A percentile compares a stretch with the other conserved stretches of the same genome.
Conservation (phyloP, 2,113 vertebrate genomes). For the Excalfactoria chinensis region DNA sequence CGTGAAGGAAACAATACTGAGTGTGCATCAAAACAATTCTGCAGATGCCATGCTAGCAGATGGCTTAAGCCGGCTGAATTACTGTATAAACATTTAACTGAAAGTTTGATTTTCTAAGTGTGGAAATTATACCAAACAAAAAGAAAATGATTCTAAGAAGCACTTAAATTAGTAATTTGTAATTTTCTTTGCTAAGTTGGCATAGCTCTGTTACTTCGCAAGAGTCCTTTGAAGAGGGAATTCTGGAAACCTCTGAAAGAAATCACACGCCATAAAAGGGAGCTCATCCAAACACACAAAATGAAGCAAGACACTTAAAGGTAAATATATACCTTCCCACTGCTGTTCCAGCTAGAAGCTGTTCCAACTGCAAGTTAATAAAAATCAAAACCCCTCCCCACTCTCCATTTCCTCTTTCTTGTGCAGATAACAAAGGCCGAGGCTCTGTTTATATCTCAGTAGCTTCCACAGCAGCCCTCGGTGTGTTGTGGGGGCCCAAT, state of each 20-base stretch:
- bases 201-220: background rate
- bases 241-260: conserved; percentile 28
- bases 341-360: background rate
- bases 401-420: conserved; percentile 31
- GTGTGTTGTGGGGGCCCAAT: background rate
- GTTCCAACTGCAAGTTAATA: conserved; percentile 29
- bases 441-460: background rate
- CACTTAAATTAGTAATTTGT: conserved; percentile 67
- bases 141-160: conserved; percentile 53
- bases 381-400: background rate
- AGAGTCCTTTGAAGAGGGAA: background rate
- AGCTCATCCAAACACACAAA: background rate
- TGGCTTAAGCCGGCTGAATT: conserved; percentile 51
- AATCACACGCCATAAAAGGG: background rate
- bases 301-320: background rate
- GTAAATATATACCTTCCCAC: conserved; percentile 9
- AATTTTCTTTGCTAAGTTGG: conserved; percentile 47
- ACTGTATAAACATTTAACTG: conserved; percentile 65
- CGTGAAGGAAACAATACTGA: conserved; percentile 40
- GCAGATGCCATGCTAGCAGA: conserved; percentile 39
- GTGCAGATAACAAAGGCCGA: background rate
- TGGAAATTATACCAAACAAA: conserved; percentile 71
- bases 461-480: background rate
- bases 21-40: conserved; percentile 5
- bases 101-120: conserved; percentile 67